phyloP scores from a whole-genome alignment of 2,113 vertebrate genomes.

The Redunca redunca region DNA sequence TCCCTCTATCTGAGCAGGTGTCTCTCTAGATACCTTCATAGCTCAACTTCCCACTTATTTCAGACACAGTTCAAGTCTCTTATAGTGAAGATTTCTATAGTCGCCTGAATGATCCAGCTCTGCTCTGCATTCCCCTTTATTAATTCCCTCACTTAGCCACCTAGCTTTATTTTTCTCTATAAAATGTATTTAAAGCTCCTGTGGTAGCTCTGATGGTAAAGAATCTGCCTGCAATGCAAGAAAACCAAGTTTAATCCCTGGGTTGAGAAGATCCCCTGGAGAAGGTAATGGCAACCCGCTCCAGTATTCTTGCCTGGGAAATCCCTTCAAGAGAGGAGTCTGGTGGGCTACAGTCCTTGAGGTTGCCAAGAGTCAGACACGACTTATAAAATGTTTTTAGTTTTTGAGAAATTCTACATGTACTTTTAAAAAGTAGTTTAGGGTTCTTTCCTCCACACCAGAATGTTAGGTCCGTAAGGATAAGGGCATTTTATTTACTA shows the following conservation, averaged over 20 bases:
- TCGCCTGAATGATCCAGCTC: background rate
- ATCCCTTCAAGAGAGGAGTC: rapidly evolving
- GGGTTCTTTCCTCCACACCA: background rate
- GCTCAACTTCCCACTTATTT: background rate
- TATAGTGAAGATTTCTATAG: background rate
- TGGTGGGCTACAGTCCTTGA: background rate
- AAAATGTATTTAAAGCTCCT: background rate
- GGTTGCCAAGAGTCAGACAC: background rate
- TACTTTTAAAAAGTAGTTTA: background rate
- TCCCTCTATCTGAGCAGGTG: background rate
- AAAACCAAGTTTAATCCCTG: background rate
- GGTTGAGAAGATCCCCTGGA: background rate
- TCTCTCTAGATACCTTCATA: background rate
- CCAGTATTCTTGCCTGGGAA: background rate
- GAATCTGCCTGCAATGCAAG: background rate
- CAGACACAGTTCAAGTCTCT: background rate
- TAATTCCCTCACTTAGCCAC: background rate
- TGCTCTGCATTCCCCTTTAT: background rate
- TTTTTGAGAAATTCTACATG: background rate
- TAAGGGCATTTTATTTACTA: background rate
- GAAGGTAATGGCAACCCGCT: background rate
- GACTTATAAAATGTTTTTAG: background rate
- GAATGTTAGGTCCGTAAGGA: background rate
- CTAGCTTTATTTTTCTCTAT: background rate
- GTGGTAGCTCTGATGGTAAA: background rate